A percentile compares a stretch with the other conserved stretches of the same genome.
Conservation (phyloP, 2,888 invertebrate genomes). For the Drosophila tripunctata region DNA sequence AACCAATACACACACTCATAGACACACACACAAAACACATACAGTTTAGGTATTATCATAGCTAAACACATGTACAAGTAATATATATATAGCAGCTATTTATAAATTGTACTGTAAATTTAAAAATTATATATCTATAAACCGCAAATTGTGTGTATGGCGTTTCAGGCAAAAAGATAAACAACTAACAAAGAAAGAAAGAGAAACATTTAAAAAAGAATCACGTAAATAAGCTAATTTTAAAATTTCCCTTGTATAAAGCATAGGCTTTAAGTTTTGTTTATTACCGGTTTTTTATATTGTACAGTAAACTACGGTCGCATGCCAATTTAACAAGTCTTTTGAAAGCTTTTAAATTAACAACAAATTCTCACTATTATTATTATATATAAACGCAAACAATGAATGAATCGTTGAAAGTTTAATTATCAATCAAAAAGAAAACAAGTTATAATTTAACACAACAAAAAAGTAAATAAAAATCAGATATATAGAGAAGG, state of each 20-base stretch:
- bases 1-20: slow-evolving; percentile 15
- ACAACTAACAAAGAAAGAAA: slow-evolving; percentile 1
- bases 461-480: background rate
- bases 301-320: slow-evolving; percentile 48
- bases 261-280: slow-evolving; percentile 53
- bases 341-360: slow-evolving; percentile 73
- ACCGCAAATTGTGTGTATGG: slow-evolving; percentile 24
- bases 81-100: slow-evolving; percentile 66
- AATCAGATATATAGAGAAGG: no score
- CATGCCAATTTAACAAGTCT: slow-evolving; percentile 49
- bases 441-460: slow-evolving; percentile 4
- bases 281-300: slow-evolving; percentile 42
- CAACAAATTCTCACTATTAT: slow-evolving; percentile 72
- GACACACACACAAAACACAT: slow-evolving; percentile 22
- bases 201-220: slow-evolving; percentile 15
- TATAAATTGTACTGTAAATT: slow-evolving; percentile 57
- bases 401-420: slow-evolving; percentile 38
- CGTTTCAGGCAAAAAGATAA: slow-evolving; percentile 31
- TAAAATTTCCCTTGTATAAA: slow-evolving; percentile 64
- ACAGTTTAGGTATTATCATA: slow-evolving; percentile 49
- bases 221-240: slow-evolving; percentile 41
- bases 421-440: background rate
- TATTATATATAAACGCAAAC: slow-evolving; percentile 48
- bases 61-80: slow-evolving; percentile 59
- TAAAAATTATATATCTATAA: slow-evolving; percentile 28